Conservation (phyloP, 2,888 invertebrate genomes). For the Stomorhina lunata region DNA sequence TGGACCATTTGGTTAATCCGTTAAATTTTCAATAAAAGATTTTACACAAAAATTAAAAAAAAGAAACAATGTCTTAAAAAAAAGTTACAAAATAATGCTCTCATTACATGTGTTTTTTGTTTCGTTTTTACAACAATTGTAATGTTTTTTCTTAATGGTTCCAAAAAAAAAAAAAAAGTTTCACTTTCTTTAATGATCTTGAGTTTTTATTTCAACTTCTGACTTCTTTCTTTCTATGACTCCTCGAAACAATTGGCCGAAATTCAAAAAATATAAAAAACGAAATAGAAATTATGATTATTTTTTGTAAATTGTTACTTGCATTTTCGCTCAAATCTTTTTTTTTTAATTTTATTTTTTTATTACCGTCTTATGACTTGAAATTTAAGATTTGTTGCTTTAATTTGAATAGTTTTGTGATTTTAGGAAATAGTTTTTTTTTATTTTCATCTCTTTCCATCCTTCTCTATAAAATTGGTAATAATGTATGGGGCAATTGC, state of each 20-base stretch:
- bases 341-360: neutral
- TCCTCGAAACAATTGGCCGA: neutral
- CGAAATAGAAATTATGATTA: neutral
- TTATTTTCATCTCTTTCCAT: neutral
- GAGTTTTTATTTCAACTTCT: conserved; percentile 1
- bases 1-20: conserved; percentile 21
- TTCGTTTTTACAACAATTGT: conserved; percentile 33
- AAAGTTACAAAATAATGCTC: conserved; percentile 50
- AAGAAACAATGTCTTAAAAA: conserved; percentile 19
- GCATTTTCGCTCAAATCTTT: neutral
- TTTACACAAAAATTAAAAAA: neutral
- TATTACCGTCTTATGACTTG: conserved; percentile 39
- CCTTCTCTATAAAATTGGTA: conserved; percentile 3
- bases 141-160: conserved; percentile 36
- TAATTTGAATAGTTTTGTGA: conserved; percentile 29
- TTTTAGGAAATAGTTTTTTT: conserved; percentile 17
- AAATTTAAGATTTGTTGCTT: conserved; percentile 30
- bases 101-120: conserved; percentile 57
- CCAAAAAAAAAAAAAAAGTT: conserved; percentile 42
- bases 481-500: conserved; percentile 34
- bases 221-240: neutral
- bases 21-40: conserved; percentile 34
- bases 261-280: conserved; percentile 1
- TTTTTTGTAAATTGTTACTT: neutral
- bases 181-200: conserved; percentile 64